phyloP scores from a whole-genome alignment of 2,888 invertebrate genomes.

The Pachymerium ferrugineum region DNA sequence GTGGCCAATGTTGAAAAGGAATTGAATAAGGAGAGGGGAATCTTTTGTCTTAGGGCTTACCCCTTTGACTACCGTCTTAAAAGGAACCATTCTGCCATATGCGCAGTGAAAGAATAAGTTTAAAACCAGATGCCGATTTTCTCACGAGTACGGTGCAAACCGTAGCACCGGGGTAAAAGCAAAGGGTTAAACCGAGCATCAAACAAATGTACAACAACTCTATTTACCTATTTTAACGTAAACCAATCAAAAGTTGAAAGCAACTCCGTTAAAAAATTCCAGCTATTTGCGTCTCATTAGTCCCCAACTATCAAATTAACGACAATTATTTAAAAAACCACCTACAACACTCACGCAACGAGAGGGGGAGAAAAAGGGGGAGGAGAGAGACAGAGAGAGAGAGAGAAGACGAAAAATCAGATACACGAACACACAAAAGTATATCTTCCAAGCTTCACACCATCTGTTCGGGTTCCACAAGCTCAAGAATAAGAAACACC shows the following conservation, averaged over 20 bases:
- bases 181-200: constrained; percentile 11
- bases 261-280: too few species aligned
- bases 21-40: background rate
- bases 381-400: too few species aligned
- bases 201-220: too few species aligned
- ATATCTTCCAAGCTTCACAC: too few species aligned
- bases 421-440: background rate
- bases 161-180: background rate
- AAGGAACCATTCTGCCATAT: constrained; percentile 13
- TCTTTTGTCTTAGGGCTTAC: constrained; percentile 8
- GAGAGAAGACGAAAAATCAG: too few species aligned
- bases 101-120: background rate
- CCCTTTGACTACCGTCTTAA: constrained; percentile 8
- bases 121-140: background rate
- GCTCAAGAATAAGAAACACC: background rate
- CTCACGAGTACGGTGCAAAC: constrained; percentile 8
- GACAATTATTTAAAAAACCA: too few species aligned
- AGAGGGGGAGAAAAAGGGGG: too few species aligned
- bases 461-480: background rate
- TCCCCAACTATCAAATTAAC: background rate
- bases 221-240: too few species aligned
- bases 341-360: too few species aligned
- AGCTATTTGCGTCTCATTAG: background rate
- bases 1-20: background rate
- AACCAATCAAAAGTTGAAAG: too few species aligned